Conservation (phyloP, 2,797 vertebrate genomes). For the Mycteria americana region DNA sequence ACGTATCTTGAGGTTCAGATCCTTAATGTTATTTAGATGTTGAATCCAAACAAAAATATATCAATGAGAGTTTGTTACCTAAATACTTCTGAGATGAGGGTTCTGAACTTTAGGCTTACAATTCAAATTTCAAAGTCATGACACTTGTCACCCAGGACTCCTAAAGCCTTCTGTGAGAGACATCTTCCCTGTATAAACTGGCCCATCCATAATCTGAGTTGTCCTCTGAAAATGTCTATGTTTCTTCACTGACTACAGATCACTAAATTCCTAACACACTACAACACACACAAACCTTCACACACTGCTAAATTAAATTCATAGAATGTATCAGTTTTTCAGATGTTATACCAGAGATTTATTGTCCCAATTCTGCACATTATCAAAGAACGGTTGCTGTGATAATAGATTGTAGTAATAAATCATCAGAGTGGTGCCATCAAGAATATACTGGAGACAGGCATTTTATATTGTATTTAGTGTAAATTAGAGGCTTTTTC, state of each 20-base stretch:
- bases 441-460: background rate
- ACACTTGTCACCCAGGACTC: background rate
- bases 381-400: background rate
- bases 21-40: background rate
- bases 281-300: background rate
- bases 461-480: background rate
- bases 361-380: conserved; percentile 9
- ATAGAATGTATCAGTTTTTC: background rate
- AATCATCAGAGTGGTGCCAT: conserved; percentile 4
- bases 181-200: rapidly evolving
- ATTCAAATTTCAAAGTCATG: background rate
- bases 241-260: background rate
- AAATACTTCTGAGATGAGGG: background rate
- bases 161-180: background rate
- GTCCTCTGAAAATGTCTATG: rapidly evolving
- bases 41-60: background rate
- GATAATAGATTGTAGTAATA: conserved; percentile 4
- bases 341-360: background rate
- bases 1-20: background rate
- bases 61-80: background rate
- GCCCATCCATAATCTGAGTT: too few relatives aligned
- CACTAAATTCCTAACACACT: background rate
- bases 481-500: background rate
- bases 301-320: background rate
- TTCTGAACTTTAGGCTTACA: background rate